Conservation (phyloP, 1,140 invertebrate genomes). For the Pseudomyrmex flavicornis region DNA sequence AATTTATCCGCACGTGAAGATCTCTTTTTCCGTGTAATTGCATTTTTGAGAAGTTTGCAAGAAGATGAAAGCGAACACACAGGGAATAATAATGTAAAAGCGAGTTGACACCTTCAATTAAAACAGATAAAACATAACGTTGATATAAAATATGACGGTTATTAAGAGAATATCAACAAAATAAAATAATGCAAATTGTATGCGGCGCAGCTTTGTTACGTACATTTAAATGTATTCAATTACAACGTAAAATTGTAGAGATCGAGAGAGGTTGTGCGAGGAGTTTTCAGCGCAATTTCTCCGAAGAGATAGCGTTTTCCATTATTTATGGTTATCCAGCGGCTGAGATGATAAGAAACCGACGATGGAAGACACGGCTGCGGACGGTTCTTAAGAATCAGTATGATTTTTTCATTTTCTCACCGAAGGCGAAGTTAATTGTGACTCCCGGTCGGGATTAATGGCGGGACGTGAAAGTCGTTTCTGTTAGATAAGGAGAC, state of each 20-base stretch:
- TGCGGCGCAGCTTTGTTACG: neutral
- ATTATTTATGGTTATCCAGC: constrained; percentile 31
- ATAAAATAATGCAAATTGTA: constrained; percentile 2
- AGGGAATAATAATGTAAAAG: no score
- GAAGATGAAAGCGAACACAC: no score
- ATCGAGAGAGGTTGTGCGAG: neutral
- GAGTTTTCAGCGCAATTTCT: constrained; percentile 16
- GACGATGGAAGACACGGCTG: neutral
- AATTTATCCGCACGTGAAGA: no score
- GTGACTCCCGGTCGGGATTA: constrained; percentile 29
- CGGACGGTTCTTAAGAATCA: constrained; percentile 37
- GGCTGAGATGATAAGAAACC: constrained; percentile 24
- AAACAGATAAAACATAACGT: no score
- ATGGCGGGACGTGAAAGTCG: constrained; percentile 43
- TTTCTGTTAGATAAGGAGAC: constrained; percentile 48
- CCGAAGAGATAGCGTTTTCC: neutral
- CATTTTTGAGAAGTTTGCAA: no score
- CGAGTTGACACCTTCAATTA: no score
- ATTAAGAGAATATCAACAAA: neutral
- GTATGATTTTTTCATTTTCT: constrained; percentile 43
- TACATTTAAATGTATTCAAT: constrained; percentile 6
- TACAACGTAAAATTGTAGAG: constrained; percentile 18
- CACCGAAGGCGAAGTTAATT: constrained; percentile 45
- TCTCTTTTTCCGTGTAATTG: no score
- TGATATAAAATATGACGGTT: no score